A percentile compares a stretch with the other conserved stretches of the same genome.
These are phyloP conservation scores for Hemistola chrysoprasaria DNA, from an alignment of 2,888 invertebrate genomes.

Conservation along the genomic window DNA sequence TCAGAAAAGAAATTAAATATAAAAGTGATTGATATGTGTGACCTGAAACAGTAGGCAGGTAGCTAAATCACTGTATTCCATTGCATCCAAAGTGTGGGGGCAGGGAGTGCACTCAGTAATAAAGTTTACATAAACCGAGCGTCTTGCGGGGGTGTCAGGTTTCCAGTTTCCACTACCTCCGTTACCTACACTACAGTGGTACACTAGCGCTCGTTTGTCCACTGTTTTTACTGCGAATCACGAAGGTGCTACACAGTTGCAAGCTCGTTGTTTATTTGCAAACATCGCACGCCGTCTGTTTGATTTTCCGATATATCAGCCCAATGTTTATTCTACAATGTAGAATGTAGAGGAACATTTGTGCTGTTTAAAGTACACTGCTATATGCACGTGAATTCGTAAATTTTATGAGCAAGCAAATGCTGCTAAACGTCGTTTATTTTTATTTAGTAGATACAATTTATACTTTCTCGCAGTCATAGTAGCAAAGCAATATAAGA, in stretches of 20 bases:
- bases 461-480: no score
- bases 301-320: constrained; percentile 61
- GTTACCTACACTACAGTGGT: constrained; percentile 11
- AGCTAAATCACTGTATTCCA: constrained; percentile 15
- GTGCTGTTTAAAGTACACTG: constrained; percentile 28
- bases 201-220: constrained; percentile 54
- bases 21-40: neutral
- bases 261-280: constrained; percentile 64
- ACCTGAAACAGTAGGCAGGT: constrained; percentile 10
- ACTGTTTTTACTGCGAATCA: constrained; percentile 76
- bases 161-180: constrained; percentile 58
- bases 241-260: constrained; percentile 68
- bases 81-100: constrained; percentile 15
- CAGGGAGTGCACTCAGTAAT: constrained; percentile 66
- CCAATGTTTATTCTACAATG: constrained; percentile 58
- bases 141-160: constrained; percentile 61
- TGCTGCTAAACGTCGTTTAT: constrained; percentile 19
- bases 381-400: constrained; percentile 17
- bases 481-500: no score
- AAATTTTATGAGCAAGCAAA: constrained; percentile 7
- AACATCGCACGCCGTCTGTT: constrained; percentile 56
- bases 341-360: constrained; percentile 38
- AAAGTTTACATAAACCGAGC: constrained; percentile 74
- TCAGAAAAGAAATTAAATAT: neutral
- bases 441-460: no score